These are phyloP conservation scores for Hirtodrosophila histrioides DNA, from an alignment of 2,888 invertebrate genomes.

Conservation along the genomic window DNA sequence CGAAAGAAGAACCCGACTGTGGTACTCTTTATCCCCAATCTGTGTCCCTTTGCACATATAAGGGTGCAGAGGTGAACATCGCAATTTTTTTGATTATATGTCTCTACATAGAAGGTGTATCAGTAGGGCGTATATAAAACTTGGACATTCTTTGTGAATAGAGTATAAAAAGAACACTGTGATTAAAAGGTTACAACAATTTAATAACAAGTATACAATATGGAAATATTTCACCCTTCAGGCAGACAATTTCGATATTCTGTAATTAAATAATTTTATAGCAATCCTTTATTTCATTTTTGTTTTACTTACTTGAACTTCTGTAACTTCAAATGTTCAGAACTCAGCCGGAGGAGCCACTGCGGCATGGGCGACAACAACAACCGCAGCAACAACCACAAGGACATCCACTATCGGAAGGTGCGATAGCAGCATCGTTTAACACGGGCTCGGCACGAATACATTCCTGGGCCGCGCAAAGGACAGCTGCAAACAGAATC, in stretches of 20 bases:
- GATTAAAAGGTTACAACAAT: slow-evolving; percentile 30
- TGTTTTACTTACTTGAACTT: neutral
- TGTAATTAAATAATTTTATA: slow-evolving; percentile 7
- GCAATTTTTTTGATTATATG: no score
- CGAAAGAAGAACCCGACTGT: no score
- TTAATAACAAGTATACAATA: slow-evolving; percentile 36
- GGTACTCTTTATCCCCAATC: no score
- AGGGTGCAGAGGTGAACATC: no score
- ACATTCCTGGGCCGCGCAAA: slow-evolving; percentile 38
- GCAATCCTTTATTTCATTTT: no score
- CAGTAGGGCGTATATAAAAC: no score
- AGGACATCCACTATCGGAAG: neutral
- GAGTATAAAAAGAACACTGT: slow-evolving; percentile 24
- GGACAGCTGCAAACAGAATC: slow-evolving; percentile 41
- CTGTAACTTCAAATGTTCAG: neutral
- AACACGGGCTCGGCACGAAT: slow-evolving; percentile 3
- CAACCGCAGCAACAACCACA: slow-evolving; percentile 7
- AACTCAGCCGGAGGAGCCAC: slow-evolving; percentile 3
- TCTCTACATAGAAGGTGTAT: no score
- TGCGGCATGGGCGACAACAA: neutral
- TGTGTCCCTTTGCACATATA: no score
- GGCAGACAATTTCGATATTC: neutral
- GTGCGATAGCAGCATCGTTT: rapidly evolving
- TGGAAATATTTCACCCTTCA: neutral
- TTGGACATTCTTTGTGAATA: no score